Evolutionary conservation across 2,888 invertebrate species (phyloP), one percentile per base, ranked within the genome.

Genomic region (Dysmachus trigonus): DNA sequence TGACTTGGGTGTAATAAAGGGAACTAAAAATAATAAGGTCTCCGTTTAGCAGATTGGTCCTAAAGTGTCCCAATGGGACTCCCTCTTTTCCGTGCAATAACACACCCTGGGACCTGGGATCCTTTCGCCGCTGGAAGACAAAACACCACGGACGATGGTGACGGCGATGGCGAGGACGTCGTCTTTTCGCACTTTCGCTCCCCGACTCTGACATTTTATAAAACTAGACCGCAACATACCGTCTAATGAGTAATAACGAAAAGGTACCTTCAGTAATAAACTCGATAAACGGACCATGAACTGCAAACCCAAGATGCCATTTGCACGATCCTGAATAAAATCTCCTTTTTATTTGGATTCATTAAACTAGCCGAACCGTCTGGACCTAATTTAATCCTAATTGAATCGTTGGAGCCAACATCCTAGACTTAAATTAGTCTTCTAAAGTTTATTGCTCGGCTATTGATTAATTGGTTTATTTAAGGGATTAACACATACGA

Each of bases 11-110:
- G 35, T 83, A 83, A 83, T 83, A 41, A 35, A 74, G 41, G 53
- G 85, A 82, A 83, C 84, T 85, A 79, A 81, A 84, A 85, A 82
- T 87, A 87, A 86, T 87, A 82, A 87, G 87, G 86, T 85, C 85
- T 87, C 86, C 87, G 87, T 86, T 87, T 87, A 87, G 87, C 87
- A 87, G 87, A 87, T 87, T 87, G 87, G 87, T 86, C 87, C 85
- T 87, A 87, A 87, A 87, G 83, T 87, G 87, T 87, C 87, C 87
- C 87, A 87, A 86, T 87, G 87, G 87, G 87, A 87, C 86, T 87
- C 87, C 76, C 76, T 85, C 51, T 85, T 85, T 85, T 85, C 85
- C 85, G 30, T 85, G 76, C 85, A 76, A 85, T 85, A 86, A 33
- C 86, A 79, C 86, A 81, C 79, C 86, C 81, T 81, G 81, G 79